Conservation (phyloP, 2,888 invertebrate genomes). For the Thecocarcelia acutangulata region DNA sequence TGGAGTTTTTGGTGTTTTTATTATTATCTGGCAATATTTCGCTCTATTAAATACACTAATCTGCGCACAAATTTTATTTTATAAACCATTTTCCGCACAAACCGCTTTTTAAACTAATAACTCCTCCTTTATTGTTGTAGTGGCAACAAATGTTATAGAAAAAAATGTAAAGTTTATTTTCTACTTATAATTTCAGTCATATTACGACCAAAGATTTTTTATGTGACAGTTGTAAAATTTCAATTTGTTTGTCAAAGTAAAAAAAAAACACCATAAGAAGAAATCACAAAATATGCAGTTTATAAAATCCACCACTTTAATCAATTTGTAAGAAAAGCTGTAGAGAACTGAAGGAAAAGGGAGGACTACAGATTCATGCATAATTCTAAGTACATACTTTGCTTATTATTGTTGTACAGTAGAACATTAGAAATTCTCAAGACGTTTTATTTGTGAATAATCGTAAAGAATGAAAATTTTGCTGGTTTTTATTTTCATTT, state of each 20-base stretch:
- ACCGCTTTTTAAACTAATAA: neutral
- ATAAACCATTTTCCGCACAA: too few relatives aligned
- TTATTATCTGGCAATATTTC: too few relatives aligned
- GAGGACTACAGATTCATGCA: constrained; percentile 18
- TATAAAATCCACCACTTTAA: constrained; percentile 43
- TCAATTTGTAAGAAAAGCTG: constrained; percentile 25
- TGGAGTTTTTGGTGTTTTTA: too few relatives aligned
- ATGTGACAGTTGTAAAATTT: constrained; percentile 61
- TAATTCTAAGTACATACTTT: constrained; percentile 22
- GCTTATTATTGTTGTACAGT: constrained; percentile 20
- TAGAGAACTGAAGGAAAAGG: neutral
- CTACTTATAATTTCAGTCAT: constrained; percentile 39
- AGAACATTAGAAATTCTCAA: constrained; percentile 59
- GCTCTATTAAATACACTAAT: neutral
- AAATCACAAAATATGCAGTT: constrained; percentile 29
- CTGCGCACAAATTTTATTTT: too few relatives aligned
- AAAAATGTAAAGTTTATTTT: constrained; percentile 29
- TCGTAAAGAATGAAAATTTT: constrained; percentile 50
- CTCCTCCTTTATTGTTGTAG: neutral
- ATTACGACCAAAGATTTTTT: constrained; percentile 30
- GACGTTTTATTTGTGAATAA: constrained; percentile 58
- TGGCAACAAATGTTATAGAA: neutral
- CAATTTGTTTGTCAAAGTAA: constrained; percentile 50
- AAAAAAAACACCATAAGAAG: constrained; percentile 19
- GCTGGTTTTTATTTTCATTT: constrained; percentile 3